phyloP scores from a whole-genome alignment of 2,888 invertebrate species.

The Acanthacorydalis orientalis region DNA sequence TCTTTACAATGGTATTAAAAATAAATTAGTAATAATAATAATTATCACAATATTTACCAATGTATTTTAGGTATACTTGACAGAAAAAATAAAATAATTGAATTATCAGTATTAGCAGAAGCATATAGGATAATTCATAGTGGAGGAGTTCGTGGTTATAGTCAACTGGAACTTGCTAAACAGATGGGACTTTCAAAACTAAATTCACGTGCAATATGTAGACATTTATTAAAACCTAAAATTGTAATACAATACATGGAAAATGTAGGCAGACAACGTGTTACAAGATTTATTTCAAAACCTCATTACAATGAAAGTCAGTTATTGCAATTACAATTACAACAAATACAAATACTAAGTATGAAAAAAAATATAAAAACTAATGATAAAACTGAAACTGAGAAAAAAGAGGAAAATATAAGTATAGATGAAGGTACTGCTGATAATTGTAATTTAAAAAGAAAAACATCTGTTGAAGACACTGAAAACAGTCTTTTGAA shows the following conservation, averaged over 20 bases:
- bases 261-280: constrained; percentile 36
- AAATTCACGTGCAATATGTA: constrained; percentile 26
- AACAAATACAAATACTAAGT: neutral
- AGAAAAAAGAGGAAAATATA: neutral
- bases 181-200: constrained; percentile 27
- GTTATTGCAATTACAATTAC: neutral
- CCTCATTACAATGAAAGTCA: neutral
- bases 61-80: neutral
- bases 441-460: too few species aligned
- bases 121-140: constrained; percentile 30
- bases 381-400: neutral
- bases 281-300: constrained; percentile 17
- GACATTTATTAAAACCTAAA: constrained; percentile 26
- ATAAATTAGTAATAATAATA: too few species aligned
- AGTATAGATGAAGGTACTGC: too few species aligned
- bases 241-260: constrained; percentile 32
- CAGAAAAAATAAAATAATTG: constrained; percentile 1
- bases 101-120: constrained; percentile 27
- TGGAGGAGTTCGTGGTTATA: constrained; percentile 33
- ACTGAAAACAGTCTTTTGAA: neutral
- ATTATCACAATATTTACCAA: neutral
- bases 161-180: constrained; percentile 25
- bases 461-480: neutral
- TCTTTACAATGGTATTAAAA: neutral
- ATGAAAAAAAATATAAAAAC: neutral